A percentile compares a stretch with the other conserved stretches of the same genome.
phyloP scores from a whole-genome alignment of 2,888 invertebrate genomes.

The Andrena bucephala region DNA sequence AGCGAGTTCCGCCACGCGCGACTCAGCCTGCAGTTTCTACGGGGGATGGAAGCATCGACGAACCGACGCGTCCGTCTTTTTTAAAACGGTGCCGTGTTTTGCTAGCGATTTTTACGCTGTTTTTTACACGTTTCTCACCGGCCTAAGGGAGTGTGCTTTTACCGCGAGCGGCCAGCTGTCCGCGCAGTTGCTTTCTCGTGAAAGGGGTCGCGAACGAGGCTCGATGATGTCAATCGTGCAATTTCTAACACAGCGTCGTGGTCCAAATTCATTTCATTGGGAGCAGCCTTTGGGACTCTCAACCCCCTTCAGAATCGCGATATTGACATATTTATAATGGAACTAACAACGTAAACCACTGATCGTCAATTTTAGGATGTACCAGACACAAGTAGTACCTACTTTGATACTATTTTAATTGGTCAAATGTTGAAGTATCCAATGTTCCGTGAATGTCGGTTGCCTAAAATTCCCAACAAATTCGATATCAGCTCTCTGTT shows the following conservation, averaged over 20 bases:
- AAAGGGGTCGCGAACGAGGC: not conserved
- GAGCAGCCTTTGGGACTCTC: too few species aligned
- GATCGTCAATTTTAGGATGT: not conserved
- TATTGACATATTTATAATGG: too few species aligned
- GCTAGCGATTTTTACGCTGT: conserved; percentile 61
- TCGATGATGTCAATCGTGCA: too few species aligned
- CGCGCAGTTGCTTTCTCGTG: conserved; percentile 26
- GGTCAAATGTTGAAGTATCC: too few species aligned
- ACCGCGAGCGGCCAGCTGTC: conserved; percentile 20
- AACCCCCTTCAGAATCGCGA: too few species aligned
- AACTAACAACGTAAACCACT: not conserved
- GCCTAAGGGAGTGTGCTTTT: conserved; percentile 54
- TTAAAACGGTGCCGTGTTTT: conserved; percentile 41
- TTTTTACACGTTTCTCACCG: conserved; percentile 55
- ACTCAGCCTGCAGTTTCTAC: conserved; percentile 37
- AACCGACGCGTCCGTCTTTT: conserved; percentile 20
- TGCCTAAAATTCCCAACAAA: too few species aligned
- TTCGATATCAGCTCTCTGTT: too few species aligned
- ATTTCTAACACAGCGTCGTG: too few species aligned
- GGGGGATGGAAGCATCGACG: not conserved
- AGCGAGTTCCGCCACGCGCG: conserved; percentile 3
- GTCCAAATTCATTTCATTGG: too few species aligned
- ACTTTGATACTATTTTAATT: too few species aligned
- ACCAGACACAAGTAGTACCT: too few species aligned
- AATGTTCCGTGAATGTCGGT: too few species aligned